Evolutionary conservation across 2,113 vertebrate genomes (phyloP), one percentile per base, ranked within the genome.

Genomic region (Montifringilla adamsi): DNA sequence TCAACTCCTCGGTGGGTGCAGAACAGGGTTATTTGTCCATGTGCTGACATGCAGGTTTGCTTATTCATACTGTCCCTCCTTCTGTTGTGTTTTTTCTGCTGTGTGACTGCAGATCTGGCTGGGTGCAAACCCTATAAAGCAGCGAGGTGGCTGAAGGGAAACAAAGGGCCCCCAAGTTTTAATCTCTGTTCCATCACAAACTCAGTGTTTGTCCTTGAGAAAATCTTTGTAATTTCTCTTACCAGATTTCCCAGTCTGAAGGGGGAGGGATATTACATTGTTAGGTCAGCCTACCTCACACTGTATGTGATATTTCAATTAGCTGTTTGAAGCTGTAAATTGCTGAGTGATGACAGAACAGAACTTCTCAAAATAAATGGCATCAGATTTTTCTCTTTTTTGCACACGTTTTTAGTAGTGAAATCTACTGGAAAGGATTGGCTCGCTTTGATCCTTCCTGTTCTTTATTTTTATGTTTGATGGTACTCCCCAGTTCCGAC

Each of bases 371-470:
- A 93, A 91, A 90, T 74, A 63, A 87, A 83, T 79, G 28, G 28
- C 66, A 76, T 66, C 13, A 43, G 35, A 11, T 22, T 27, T 58
- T 18, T 59, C 46, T 16, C 31, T 89, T 30, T 52, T 91, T 53
- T 41, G 21, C 21, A 50, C 52, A 41, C 27, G 28, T 53, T 84
- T 89, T 87, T 69, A 72, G 11, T 79, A 58, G 67, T 87, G 24
- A 83, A 86, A 85, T 85, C 43, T 76, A 23, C 60, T 62, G 67
- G 79, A 77, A 94, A 87, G 11, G 3, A 11, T 33, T 91, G 72
- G 24, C 55, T 94, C 63, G 80, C 75, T 97, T 93, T 84, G 90
- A 93, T 93, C 85, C 59, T 80, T 86, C 60, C 35, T 52, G 33
- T 67, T 30, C 12, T 77, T 85, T 72, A 52, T 91, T 85, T 93